Percentiles rank a stretch among this genome's conserved stretches.
Evolutionary conservation across 2,113 vertebrate genomes (phyloP).

Genomic region (Daphoenositta chrysoptera): DNA sequence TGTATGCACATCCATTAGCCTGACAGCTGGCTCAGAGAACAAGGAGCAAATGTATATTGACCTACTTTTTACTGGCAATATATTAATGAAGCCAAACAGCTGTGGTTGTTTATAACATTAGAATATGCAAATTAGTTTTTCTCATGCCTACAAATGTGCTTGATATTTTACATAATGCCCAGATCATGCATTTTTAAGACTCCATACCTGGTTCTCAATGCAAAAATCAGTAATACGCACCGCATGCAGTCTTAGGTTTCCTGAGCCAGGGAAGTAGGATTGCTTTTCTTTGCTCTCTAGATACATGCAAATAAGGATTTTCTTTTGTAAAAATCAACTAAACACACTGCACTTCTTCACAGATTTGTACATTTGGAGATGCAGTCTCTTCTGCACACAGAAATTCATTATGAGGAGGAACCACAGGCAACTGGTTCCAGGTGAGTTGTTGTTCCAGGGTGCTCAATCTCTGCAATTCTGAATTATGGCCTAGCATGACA

Average conservation of each 20-base stretch:
- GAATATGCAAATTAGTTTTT: background rate
- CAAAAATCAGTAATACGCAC: background rate
- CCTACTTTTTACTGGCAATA: constrained; percentile 20
- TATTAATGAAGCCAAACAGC: constrained; percentile 3
- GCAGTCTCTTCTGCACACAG: background rate
- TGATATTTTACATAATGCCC: background rate
- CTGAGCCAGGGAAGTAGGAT: background rate
- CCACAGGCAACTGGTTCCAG: background rate
- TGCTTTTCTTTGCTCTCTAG: background rate
- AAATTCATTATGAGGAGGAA: background rate
- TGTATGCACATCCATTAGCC: background rate
- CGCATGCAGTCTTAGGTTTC: background rate
- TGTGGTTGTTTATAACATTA: background rate
- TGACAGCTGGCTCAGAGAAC: background rate
- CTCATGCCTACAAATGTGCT: background rate
- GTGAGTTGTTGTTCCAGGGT: background rate
- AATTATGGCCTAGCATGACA: background rate
- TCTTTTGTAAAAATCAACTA: background rate
- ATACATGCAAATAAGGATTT: background rate
- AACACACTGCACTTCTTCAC: background rate
- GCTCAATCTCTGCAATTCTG: background rate
- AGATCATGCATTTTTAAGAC: background rate
- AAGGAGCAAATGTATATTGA: constrained; percentile 10
- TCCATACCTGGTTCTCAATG: background rate
- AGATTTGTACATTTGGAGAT: background rate